Evolutionary conservation across 2,797 vertebrate species (phyloP).

Genomic region (Hipposideros larvatus): DNA sequence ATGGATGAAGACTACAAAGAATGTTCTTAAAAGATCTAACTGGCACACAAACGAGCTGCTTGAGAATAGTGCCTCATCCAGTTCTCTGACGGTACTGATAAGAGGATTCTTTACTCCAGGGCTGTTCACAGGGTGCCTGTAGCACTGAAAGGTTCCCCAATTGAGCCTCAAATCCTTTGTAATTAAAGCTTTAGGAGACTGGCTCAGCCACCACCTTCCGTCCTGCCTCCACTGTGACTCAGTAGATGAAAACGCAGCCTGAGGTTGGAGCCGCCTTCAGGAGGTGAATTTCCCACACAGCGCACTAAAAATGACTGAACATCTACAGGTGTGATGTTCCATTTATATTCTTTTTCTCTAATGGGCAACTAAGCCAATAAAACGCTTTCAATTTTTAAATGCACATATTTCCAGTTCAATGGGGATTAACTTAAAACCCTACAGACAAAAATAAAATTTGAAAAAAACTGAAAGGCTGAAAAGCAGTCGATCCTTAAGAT

Average conservation of each 20-base stretch:
- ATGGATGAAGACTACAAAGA: conserved; percentile 47
- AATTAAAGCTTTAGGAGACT: conserved; percentile 57
- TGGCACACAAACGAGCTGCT: background rate
- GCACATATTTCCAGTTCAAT: conserved; percentile 58
- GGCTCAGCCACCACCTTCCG: background rate
- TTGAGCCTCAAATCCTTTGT: conserved; percentile 53
- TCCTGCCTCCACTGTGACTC: background rate
- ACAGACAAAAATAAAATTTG: conserved; percentile 50
- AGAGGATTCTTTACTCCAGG: background rate
- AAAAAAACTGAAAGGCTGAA: conserved; percentile 52
- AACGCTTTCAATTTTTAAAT: conserved; percentile 61
- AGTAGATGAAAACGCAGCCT: background rate
- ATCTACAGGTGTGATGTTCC: conserved; percentile 16
- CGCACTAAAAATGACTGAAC: conserved; percentile 16
- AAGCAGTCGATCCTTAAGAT: background rate
- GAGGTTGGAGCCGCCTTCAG: background rate
- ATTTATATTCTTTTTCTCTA: conserved; percentile 48
- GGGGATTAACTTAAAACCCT: conserved; percentile 55
- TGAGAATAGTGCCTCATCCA: background rate
- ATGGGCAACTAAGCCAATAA: conserved; percentile 50
- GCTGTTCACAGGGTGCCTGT: background rate
- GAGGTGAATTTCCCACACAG: background rate
- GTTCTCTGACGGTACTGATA: background rate
- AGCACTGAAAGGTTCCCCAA: background rate
- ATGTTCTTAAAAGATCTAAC: conserved; percentile 12